phyloP scores from a whole-genome alignment of 2,888 invertebrate genomes.

The Alviniconcha strummeri region DNA sequence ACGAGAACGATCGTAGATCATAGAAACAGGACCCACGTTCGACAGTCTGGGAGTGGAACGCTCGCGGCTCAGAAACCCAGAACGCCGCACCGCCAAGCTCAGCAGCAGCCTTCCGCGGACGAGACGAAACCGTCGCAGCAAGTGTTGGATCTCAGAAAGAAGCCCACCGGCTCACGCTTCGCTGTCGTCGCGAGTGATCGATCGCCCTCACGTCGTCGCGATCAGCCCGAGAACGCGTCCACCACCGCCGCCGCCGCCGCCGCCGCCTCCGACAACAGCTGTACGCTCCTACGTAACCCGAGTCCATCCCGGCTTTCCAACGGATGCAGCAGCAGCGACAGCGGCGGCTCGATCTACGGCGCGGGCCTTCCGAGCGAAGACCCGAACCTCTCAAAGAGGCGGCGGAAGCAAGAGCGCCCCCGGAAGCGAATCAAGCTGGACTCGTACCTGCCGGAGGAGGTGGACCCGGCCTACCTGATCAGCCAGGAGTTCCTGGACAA shows the following conservation, averaged over 20 bases:
- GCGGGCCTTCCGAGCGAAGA: too few species aligned
- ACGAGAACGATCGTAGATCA: background rate
- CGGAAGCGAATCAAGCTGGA: constrained; percentile 9
- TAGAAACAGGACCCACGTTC: background rate
- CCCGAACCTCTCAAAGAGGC: background rate
- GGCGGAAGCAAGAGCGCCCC: constrained; percentile 17
- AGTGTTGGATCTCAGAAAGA: background rate
- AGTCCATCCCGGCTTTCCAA: too few species aligned
- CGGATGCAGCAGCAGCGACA: too few species aligned
- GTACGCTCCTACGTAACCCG: too few species aligned
- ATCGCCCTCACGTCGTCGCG: too few species aligned
- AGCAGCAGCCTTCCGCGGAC: background rate
- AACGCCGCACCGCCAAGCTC: background rate
- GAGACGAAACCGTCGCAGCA: background rate
- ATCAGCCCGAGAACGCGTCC: too few species aligned
- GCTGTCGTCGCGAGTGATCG: too few species aligned
- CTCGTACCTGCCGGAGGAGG: background rate
- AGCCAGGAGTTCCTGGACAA: constrained; percentile 8
- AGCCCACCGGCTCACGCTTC: too few species aligned
- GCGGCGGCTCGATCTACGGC: too few species aligned
- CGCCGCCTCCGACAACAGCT: too few species aligned
- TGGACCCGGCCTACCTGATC: background rate
- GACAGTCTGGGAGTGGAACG: too few species aligned
- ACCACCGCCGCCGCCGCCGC: too few species aligned
- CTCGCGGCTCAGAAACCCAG: background rate